Base-by-base conservation (phyloP, 1,140 invertebrate genomes). In the Octopus sinensis region DNA sequence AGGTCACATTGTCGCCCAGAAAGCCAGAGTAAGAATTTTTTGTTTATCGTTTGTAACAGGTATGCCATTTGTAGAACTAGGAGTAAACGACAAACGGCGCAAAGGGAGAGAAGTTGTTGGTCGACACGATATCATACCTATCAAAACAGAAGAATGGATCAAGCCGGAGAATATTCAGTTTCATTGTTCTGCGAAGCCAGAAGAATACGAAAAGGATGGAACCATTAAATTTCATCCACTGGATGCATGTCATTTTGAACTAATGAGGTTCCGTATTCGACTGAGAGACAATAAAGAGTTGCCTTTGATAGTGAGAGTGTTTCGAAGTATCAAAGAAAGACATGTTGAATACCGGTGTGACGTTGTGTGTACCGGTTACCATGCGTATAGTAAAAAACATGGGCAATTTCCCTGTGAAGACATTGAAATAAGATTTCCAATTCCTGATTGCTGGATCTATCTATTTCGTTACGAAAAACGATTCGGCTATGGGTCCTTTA, bases 81-180 rank as follows among this genome's bases (percentile, higher is more conserved):
- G 98, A 12, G 94, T 99, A 13, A 99, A 99, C 90, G 98, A 99
- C 90, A 94, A 98, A 92, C 93, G 95, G 89, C 92, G 98, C 9
- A 96, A 99, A 92, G 98, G 98, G 9, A 97, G 97, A 91, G 98
- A 99, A 93, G 97, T 99, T 17, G 98, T 99, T 0, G 97, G 98
- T 0, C 92, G 98, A 23, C 97, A 99, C 90, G 98, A 99, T 91
- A 99, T 99, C 88, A 98, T 99, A 87, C 98, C 98, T 9, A 97
- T 99, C 54, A 96, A 97, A 81, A 99, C 98, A 0, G 98, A 99
- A 91, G 97, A 99, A 91, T 99, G 98, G 98, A 99, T 99, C 86
- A 93, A 96, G 75, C 93, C 99, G 6, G 97, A 99, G 91, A 93
- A 94, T 51, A 93, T 96, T 0, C 97, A 99, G 90, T 98, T 99